phyloP scores from a whole-genome alignment of 2,113 vertebrate genomes.

The Saccopteryx bilineata region DNA sequence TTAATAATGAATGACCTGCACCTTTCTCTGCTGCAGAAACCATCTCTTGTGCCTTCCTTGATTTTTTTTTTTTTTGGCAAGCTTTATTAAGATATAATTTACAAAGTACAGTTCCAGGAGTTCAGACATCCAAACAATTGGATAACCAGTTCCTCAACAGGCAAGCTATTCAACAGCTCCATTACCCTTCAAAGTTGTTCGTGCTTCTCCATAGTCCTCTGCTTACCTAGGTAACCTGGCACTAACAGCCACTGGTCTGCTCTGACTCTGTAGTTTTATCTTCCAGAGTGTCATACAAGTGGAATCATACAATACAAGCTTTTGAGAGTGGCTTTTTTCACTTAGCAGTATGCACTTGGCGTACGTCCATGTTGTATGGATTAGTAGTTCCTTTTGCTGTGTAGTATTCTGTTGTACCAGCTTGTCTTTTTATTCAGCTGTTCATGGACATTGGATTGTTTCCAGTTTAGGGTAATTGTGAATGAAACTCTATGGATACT shows the following conservation, averaged over 20 bases:
- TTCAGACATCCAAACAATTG: constrained; percentile 5
- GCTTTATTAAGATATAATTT: constrained; percentile 42
- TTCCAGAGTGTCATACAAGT: not conserved
- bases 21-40: not conserved
- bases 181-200: not conserved
- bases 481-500: not conserved
- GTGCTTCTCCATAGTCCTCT: not conserved
- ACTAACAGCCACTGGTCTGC: not conserved
- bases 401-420: not conserved
- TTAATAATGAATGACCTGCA: constrained; percentile 28
- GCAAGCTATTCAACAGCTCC: not conserved
- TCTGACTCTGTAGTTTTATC: not conserved
- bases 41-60: not conserved
- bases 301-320: not conserved
- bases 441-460: not conserved
- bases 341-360: not conserved
- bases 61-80: not conserved
- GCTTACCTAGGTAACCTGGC: not conserved
- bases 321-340: not conserved
- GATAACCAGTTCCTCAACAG: not conserved
- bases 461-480: not conserved
- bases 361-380: not conserved
- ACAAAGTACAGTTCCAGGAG: not conserved
- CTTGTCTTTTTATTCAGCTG: not conserved
- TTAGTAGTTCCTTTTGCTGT: not conserved